Evolutionary conservation across 1,140 invertebrate species (phyloP), one percentile per base, ranked within the genome.

Genomic region (Leptinotarsa defecta): DNA sequence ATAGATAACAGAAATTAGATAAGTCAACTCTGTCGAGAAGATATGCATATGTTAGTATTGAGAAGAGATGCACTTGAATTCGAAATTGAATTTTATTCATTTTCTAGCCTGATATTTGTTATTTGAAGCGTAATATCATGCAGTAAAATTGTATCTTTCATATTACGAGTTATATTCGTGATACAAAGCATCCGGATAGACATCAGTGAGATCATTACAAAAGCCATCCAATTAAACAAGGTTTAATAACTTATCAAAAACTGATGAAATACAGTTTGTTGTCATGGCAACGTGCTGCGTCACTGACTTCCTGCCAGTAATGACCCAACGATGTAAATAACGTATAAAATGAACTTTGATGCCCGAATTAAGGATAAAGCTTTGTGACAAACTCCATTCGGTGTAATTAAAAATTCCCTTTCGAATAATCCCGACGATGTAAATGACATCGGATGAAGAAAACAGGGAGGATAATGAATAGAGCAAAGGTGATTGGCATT

Each of bases 341-440:
- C 52, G n/a, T 57, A 57, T 57, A 15, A 57, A 2, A 27, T 22
- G 27, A 68, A 68, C 65, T 68, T 22, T 68, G 65, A 68, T 27
- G 24, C 17, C 15, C 52, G 43, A 68, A 68, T 68, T 68, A 68
- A 68, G 20, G 65, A 27, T 15, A 22, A 68, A 68, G 65, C 65
- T 68, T 68, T 68, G 65, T 68, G 65, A 8, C 11, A 27, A 27
- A 68, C 65, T 68, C 15, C 27, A 68, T 68, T 24, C 4, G 43
- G 43, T 68, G 43, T 68, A 27, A 68, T 68, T 68, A 68, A 68
- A 68, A 68, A 68, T 34, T 22, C 43, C 27, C 6, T 27, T 43
- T 22, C 27, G 20, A 24, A 64, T 64, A 64, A 20, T 64, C 24
- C 15, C 2, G 6, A 43, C 19, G 22, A 43, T 27, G 19, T 27